A percentile compares a stretch with the other conserved stretches of the same genome.
phyloP scores from a whole-genome alignment of 2,113 vertebrate species.

The Festucalex cinctus region DNA sequence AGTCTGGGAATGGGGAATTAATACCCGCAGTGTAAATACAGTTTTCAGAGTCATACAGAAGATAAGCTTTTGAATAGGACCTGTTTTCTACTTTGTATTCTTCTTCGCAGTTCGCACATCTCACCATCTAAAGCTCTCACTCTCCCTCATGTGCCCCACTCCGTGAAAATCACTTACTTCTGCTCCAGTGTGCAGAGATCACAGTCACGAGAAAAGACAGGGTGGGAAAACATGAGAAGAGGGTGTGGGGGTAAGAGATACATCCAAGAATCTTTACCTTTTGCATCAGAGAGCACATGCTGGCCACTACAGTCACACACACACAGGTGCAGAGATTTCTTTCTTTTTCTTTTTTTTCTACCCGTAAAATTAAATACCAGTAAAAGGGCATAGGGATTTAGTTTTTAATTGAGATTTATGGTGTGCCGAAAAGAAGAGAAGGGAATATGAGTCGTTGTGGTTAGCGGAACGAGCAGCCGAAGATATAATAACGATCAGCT shows the following conservation, averaged over 20 bases:
- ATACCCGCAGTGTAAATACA: neutral
- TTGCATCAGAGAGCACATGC: conserved; percentile 17
- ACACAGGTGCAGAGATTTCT: conserved; percentile 3
- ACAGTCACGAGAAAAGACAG: conserved; percentile 41
- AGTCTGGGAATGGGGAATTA: neutral
- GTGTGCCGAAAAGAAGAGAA: conserved; percentile 16
- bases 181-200: conserved; percentile 55
- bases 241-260: conserved; percentile 4
- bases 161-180: conserved; percentile 58
- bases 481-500: conserved; percentile 60
- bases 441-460: conserved; percentile 56
- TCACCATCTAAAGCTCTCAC: neutral
- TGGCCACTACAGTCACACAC: neutral
- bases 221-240: conserved; percentile 34
- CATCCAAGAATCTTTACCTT: conserved; percentile 31
- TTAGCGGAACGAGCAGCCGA: conserved; percentile 60
- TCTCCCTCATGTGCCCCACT: conserved; percentile 26
- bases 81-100: neutral
- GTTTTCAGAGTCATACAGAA: neutral
- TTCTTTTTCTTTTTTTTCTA: conserved; percentile 8
- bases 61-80: neutral
- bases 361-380: conserved; percentile 2
- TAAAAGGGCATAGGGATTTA: conserved; percentile 6
- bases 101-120: neutral
- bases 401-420: conserved; percentile 31